Conservation (phyloP, 2,888 invertebrate species). For the Drosophila pseudotalamancana region DNA sequence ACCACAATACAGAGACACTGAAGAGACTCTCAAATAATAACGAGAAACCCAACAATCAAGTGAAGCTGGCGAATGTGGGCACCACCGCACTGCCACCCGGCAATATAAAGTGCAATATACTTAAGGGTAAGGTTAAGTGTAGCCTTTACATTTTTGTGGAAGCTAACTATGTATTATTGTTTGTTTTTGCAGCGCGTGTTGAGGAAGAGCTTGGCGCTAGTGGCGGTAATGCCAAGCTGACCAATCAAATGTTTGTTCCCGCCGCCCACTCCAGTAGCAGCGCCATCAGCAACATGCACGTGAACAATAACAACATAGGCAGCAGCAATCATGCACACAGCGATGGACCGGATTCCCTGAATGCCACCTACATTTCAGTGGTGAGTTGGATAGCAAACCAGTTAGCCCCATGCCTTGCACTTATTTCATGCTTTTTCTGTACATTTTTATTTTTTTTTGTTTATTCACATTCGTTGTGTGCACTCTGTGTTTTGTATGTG, state of each 20-base stretch:
- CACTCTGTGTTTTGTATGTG: conserved; percentile 61
- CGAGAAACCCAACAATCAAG: conserved; percentile 89
- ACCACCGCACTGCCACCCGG: conserved; percentile 91
- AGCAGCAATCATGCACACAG: conserved; percentile 66
- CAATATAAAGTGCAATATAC: conserved; percentile 96
- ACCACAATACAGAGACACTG: conserved; percentile 88
- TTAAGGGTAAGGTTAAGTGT: conserved; percentile 88
- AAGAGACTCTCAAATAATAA: conserved; percentile 87
- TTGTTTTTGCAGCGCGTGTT: conserved; percentile 86
- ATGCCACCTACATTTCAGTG: conserved; percentile 91
- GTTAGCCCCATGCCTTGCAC: conserved; percentile 65
- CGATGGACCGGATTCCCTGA: conserved; percentile 85
- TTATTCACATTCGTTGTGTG: conserved; percentile 64
- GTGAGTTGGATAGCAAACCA: conserved; percentile 85
- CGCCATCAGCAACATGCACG: conserved; percentile 44
- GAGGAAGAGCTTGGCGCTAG: conserved; percentile 86
- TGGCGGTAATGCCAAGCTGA: conserved; percentile 85
- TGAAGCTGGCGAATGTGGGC: conserved; percentile 87
- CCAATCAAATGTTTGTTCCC: conserved; percentile 87
- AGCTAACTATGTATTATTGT: neutral
- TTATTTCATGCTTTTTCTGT: conserved; percentile 71
- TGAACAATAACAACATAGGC: conserved; percentile 54
- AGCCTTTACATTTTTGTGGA: too few species aligned
- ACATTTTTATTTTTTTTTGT: conserved; percentile 56
- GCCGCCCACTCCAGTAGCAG: conserved; percentile 82